Percentiles rank a stretch among this genome's conserved stretches.
phyloP scores from a whole-genome alignment of 30 jellyfish, hydroid and myxozoan genomes.

The Turritopsis rubra region DNA sequence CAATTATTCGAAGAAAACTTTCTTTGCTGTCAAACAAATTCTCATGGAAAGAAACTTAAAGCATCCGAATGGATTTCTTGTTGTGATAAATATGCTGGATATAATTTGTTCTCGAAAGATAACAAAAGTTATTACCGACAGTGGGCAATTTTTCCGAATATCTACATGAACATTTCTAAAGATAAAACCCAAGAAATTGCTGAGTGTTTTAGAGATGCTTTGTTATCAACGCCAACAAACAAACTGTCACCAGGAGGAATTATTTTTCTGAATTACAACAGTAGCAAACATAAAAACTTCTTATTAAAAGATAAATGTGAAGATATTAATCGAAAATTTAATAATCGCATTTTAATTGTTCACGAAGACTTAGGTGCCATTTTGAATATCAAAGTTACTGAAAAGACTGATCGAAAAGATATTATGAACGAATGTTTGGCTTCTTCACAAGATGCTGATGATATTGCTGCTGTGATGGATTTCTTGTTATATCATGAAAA shows the following conservation, averaged over 20 bases:
- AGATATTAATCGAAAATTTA: background rate
- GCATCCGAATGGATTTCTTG: background rate
- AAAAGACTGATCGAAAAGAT: background rate
- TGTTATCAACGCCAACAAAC: background rate
- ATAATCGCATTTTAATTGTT: background rate
- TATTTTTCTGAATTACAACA: background rate
- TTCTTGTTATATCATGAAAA: background rate
- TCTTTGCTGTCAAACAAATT: background rate
- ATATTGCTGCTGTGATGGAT: background rate
- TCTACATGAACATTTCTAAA: background rate
- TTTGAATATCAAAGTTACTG: background rate
- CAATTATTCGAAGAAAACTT: background rate
- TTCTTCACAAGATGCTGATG: background rate
- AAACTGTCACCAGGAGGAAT: background rate
- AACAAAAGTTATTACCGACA: background rate
- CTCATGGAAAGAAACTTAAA: background rate
- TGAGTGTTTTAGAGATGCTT: background rate
- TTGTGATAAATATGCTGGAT: background rate
- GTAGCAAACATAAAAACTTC: background rate
- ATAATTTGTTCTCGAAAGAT: background rate
- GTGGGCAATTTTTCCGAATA: background rate
- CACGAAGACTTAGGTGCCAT: background rate
- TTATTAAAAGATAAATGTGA: background rate
- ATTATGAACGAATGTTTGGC: background rate
- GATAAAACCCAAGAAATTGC: background rate